Percentiles rank a stretch among this genome's conserved stretches.
These are phyloP conservation scores for Neoitamus cyanurus DNA, from an alignment of 2,888 invertebrate genomes.

Conservation along the genomic window DNA sequence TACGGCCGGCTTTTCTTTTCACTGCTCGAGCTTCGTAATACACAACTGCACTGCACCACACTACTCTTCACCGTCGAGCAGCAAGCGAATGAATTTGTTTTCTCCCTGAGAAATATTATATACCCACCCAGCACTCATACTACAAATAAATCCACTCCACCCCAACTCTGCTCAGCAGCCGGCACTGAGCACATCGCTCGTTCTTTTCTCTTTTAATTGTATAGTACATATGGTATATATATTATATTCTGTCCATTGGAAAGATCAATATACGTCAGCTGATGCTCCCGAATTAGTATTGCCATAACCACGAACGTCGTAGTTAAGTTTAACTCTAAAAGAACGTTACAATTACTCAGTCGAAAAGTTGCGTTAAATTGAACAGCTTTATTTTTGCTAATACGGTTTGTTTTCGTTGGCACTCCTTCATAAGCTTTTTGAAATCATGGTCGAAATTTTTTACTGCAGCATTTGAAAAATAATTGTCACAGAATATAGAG, in stretches of 20 bases:
- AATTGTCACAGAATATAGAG: too few relatives aligned
- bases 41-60: not conserved
- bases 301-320: not conserved
- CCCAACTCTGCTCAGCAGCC: not conserved
- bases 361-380: too few relatives aligned
- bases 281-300: not conserved
- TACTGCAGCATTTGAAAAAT: too few relatives aligned
- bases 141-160: not conserved
- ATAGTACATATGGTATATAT: too few relatives aligned
- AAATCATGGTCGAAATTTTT: too few relatives aligned
- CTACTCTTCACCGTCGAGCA: not conserved
- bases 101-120: not conserved
- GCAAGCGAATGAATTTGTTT: conserved; percentile 1
- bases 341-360: too few relatives aligned
- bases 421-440: too few relatives aligned
- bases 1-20: conserved; percentile 12
- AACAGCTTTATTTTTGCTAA: too few relatives aligned
- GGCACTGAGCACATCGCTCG: not conserved
- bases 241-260: too few relatives aligned
- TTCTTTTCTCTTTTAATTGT: not conserved
- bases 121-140: not conserved
- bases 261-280: not conserved
- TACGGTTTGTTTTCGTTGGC: too few relatives aligned
- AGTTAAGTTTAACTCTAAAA: not conserved
- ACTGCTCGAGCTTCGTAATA: not conserved